These are phyloP conservation scores for Sus cebifrons DNA, from an alignment of 2,797 vertebrate genomes.

Conservation along the genomic window DNA sequence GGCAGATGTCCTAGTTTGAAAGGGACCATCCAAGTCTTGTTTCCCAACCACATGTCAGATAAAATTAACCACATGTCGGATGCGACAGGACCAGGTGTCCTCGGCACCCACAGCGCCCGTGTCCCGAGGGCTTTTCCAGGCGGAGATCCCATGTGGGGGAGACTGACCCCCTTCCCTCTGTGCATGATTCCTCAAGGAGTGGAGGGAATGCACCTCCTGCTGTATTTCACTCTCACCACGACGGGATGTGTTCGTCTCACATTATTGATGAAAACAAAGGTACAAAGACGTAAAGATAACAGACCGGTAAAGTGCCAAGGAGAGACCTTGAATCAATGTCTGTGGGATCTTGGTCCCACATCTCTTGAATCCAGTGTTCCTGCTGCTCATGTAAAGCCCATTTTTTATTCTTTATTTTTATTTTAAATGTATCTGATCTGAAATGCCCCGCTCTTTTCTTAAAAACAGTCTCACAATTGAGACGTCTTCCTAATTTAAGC, in stretches of 20 bases:
- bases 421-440: constrained; percentile 5
- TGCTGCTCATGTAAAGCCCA: not conserved
- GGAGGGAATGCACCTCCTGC: not conserved
- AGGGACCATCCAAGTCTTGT: not conserved
- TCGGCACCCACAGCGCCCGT: no score
- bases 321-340: not conserved
- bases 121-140: not conserved
- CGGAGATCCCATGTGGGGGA: accelerated
- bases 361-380: not conserved
- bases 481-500: not conserved
- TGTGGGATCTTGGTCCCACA: not conserved
- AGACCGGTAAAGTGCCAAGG: no score
- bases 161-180: not conserved
- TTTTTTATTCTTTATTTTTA: not conserved
- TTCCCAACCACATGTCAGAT: not conserved
- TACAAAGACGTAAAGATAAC: not conserved
- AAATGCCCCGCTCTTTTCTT: not conserved
- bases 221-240: not conserved
- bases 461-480: not conserved
- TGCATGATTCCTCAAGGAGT: not conserved
- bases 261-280: not conserved
- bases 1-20: not conserved
- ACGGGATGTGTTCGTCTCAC: not conserved
- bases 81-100: not conserved
- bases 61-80: not conserved